Conservation (phyloP, 2,797 vertebrate genomes). For the Enteromius viviparus region DNA sequence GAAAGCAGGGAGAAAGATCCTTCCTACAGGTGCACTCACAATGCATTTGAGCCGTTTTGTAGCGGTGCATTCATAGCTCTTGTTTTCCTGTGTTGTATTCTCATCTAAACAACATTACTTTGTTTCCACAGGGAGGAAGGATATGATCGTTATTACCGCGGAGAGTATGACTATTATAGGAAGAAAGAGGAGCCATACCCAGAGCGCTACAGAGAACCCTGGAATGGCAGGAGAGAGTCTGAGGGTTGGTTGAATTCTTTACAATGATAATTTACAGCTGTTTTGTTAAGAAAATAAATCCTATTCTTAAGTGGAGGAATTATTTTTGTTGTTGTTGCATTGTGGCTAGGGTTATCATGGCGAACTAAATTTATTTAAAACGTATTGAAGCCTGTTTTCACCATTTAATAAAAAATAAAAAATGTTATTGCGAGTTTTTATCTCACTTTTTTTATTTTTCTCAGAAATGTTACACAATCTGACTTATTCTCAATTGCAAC, state of each 20-base stretch:
- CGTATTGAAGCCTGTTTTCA: too few relatives aligned
- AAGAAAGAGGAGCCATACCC: slow-evolving; percentile 88
- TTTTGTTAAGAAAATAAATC: neutral
- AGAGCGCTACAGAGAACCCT: slow-evolving; percentile 87
- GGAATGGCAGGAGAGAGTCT: slow-evolving; percentile 84
- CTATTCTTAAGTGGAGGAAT: neutral
- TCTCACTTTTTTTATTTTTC: too few relatives aligned
- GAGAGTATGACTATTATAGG: slow-evolving; percentile 83
- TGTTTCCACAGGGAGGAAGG: slow-evolving; percentile 76
- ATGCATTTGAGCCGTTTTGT: neutral
- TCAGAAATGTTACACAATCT: too few relatives aligned
- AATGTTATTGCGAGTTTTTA: too few relatives aligned
- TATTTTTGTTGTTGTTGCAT: neutral
- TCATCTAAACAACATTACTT: neutral
- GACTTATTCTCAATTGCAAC: too few relatives aligned
- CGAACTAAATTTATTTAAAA: neutral
- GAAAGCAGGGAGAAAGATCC: slow-evolving; percentile 77
- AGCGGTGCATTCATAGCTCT: slow-evolving; percentile 19
- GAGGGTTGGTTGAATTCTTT: slow-evolving; percentile 75
- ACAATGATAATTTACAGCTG: neutral
- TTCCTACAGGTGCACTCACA: slow-evolving; percentile 71
- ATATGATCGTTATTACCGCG: slow-evolving; percentile 83
- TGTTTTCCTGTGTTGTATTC: neutral
- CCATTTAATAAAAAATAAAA: too few relatives aligned
- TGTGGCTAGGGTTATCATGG: neutral